phyloP scores from a whole-genome alignment of 2,113 vertebrate species.

The Sialia sialis region DNA sequence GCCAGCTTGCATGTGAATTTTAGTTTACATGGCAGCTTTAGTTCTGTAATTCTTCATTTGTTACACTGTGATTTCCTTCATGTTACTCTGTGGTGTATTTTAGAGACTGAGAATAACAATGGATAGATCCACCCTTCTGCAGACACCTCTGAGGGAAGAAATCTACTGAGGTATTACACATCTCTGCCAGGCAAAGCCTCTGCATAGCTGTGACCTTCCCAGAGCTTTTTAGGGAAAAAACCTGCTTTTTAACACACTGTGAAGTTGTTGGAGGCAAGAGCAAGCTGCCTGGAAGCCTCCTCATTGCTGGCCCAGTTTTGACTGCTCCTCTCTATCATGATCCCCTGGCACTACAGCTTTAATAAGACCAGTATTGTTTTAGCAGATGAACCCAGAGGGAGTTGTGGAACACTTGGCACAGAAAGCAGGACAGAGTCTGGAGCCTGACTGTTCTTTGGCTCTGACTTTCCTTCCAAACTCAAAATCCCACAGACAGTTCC shows the following conservation, averaged over 20 bases:
- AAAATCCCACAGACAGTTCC: not conserved
- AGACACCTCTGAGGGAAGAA: not conserved
- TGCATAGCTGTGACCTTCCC: not conserved
- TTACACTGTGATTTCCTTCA: not conserved
- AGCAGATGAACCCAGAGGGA: not conserved
- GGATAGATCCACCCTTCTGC: not conserved
- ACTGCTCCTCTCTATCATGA: not conserved
- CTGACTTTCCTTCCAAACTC: not conserved
- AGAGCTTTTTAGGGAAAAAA: not conserved
- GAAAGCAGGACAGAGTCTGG: not conserved
- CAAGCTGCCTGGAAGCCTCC: not conserved
- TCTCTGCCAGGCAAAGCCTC: not conserved
- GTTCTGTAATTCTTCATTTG: not conserved
- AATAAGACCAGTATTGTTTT: not conserved
- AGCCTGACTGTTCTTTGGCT: not conserved
- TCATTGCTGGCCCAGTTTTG: not conserved
- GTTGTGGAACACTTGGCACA: not conserved
- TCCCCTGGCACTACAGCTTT: not conserved
- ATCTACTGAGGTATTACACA: not conserved
- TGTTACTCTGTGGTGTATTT: not conserved
- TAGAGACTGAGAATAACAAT: not conserved
- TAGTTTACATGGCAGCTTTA: not conserved
- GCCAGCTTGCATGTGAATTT: not conserved
- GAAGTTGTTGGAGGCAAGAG: not conserved
- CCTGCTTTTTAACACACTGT: rapidly evolving